Evolutionary conservation across 1,140 invertebrate species (phyloP).

Genomic region (Microplitis demolitor): DNA sequence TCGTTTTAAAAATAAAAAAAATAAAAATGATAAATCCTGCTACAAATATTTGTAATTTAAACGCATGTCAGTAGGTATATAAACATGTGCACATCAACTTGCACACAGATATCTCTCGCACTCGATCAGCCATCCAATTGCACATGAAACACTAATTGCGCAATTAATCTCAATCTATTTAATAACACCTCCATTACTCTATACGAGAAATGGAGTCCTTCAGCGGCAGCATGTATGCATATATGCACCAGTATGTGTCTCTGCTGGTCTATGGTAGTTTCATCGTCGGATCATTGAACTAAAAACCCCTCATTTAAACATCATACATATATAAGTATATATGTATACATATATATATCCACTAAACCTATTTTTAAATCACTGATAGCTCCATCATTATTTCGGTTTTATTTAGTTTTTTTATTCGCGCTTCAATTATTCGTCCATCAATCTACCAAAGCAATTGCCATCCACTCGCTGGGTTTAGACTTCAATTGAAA

Average conservation of each 20-base stretch:
- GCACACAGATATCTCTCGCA: neutral
- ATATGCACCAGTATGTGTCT: neutral
- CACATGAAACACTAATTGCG: conserved; percentile 52
- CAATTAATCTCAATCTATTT: conserved; percentile 60
- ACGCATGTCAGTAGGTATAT: neutral
- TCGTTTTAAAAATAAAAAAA: neutral
- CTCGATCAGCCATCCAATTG: conserved; percentile 45
- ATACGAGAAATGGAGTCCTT: neutral
- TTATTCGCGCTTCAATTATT: conserved; percentile 23
- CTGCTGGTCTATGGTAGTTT: conserved; percentile 1
- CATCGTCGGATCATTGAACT: neutral
- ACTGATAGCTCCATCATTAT: conserved; percentile 44
- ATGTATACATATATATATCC: conserved; percentile 9
- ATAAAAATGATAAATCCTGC: neutral
- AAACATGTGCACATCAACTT: neutral
- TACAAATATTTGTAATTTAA: neutral
- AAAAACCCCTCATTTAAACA: conserved; percentile 1
- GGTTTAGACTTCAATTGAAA: conserved; percentile 49
- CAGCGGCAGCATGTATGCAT: neutral
- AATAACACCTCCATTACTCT: conserved; percentile 57
- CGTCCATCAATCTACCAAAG: conserved; percentile 30
- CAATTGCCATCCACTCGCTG: conserved; percentile 40
- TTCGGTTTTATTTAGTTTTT: conserved; percentile 42
- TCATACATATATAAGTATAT: neutral
- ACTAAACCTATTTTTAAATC: conserved; percentile 32